Conservation (phyloP, 2,797 vertebrate genomes). For the Leptoclinus maculatus region DNA sequence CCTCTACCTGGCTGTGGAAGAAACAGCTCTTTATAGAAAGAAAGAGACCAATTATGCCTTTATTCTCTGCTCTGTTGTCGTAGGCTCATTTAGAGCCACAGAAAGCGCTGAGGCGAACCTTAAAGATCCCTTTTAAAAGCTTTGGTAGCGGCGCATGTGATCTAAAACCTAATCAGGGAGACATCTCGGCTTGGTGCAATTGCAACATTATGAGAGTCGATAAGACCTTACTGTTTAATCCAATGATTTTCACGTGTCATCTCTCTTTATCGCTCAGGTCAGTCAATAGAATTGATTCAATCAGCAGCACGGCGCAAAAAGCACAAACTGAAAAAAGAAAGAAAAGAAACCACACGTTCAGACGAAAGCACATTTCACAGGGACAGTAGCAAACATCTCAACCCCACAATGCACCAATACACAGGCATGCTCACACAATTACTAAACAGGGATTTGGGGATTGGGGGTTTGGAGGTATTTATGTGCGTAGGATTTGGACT, state of each 20-base stretch:
- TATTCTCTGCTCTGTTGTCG: slow-evolving; percentile 44
- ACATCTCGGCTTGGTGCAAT: slow-evolving; percentile 55
- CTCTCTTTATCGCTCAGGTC: slow-evolving; percentile 76
- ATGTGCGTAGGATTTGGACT: slow-evolving; percentile 59
- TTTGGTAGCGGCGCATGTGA: slow-evolving; percentile 42
- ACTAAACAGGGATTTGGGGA: slow-evolving; percentile 65
- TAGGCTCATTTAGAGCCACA: slow-evolving; percentile 53
- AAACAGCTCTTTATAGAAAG: slow-evolving; percentile 29
- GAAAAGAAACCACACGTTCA: slow-evolving; percentile 57
- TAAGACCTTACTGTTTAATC: slow-evolving; percentile 71
- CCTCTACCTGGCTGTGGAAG: slow-evolving; percentile 23
- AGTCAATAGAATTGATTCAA: slow-evolving; percentile 78
- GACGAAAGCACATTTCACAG: slow-evolving; percentile 40
- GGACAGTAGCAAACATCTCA: slow-evolving; percentile 56
- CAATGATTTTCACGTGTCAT: slow-evolving; percentile 71
- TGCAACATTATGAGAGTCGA: slow-evolving; percentile 69
- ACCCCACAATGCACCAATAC: slow-evolving; percentile 43
- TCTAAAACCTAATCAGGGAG: slow-evolving; percentile 71
- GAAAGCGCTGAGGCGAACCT: slow-evolving; percentile 55
- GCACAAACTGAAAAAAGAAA: slow-evolving; percentile 43
- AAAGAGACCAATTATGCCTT: slow-evolving; percentile 32
- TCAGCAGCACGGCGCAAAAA: slow-evolving; percentile 59
- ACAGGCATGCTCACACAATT: slow-evolving; percentile 51
- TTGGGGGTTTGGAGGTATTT: slow-evolving; percentile 60
- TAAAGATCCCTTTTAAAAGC: slow-evolving; percentile 63